Evolutionary conservation across 2,888 invertebrate genomes (phyloP), one percentile per base, ranked within the genome.

Genomic region (Anorthoa munda): DNA sequence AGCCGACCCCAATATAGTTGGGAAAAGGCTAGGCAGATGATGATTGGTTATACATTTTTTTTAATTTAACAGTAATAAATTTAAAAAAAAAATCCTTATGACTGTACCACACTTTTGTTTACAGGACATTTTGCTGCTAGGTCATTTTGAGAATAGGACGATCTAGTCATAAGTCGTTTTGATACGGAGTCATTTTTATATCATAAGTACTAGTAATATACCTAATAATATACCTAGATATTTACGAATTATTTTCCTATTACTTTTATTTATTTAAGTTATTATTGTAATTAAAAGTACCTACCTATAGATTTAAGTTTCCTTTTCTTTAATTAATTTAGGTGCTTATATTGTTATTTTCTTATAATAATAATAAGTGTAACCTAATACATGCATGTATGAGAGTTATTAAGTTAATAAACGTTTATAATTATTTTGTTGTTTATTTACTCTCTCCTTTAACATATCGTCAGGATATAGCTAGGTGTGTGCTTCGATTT

Each of bases 291-390:
- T n/a, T 64, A 51, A 11, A 23, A 17, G 15, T 48, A 48, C 31
- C 13, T 45, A 23, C 13, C 18, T 51, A 26, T 45, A 51, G 48
- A 45, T 21, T 56, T 82, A 76, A 72, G 61, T 72, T 23, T 65
- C 26, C 78, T 81, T 71, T 61, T 26, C 61, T 71, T 75, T 78
- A 77, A 66, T 72, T 75, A 66, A 26, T 60, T 55, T 79, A 74
- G 75, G 80, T 89, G 89, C 93, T 93, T 91, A 76, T 93, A 93
- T 94, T 94, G 90, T 95, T 95, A 94, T 94, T 92, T 70, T 88
- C 81, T 77, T 88, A 93, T 94, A 94, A 95, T 94, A 93, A 94
- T 94, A 94, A 87, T 86, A 94, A 95, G 94, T 94, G 89, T 89
- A 78, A 89, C 89, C 90, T 90, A 90, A 89, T 90, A 89, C 89